Conservation (phyloP, 1,140 invertebrate species). For the Brachionus manjavacas region DNA sequence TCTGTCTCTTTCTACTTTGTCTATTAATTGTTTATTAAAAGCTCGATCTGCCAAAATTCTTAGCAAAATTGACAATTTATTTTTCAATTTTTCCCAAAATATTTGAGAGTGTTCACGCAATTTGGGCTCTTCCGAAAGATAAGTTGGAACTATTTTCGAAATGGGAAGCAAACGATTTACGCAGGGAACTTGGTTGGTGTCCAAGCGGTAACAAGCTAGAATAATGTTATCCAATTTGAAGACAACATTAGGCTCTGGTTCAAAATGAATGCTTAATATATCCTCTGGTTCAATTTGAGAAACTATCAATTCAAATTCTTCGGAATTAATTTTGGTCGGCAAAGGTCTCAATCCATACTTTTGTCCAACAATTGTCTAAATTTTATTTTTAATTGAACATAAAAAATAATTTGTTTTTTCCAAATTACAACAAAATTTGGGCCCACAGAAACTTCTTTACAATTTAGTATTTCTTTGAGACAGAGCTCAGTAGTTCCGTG, state of each 20-base stretch:
- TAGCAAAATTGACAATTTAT: neutral
- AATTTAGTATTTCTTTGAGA: conserved; percentile 51
- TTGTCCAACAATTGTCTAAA: conserved; percentile 83
- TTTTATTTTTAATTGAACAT: conserved; percentile 54
- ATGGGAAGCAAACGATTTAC: neutral
- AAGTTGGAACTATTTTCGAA: neutral
- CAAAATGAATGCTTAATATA: neutral
- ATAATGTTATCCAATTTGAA: conserved; percentile 4
- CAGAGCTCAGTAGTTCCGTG: conserved; percentile 51
- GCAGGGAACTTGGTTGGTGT: neutral
- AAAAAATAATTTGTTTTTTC: too few species aligned
- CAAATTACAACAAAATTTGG: conserved; percentile 55
- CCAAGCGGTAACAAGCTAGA: neutral
- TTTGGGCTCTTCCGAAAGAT: neutral
- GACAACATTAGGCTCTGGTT: neutral
- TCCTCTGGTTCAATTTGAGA: neutral
- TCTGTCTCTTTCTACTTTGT: conserved; percentile 90
- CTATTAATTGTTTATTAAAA: conserved; percentile 72
- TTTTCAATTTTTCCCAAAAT: conserved; percentile 76
- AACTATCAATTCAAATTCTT: conserved; percentile 64
- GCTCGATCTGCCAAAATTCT: neutral
- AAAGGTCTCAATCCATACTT: conserved; percentile 97
- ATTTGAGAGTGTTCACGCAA: conserved; percentile 79
- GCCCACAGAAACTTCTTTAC: conserved; percentile 52
- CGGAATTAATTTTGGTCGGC: conserved; percentile 74